phyloP scores from a whole-genome alignment of 2,797 vertebrate genomes.

The Silurus aristotelis region DNA sequence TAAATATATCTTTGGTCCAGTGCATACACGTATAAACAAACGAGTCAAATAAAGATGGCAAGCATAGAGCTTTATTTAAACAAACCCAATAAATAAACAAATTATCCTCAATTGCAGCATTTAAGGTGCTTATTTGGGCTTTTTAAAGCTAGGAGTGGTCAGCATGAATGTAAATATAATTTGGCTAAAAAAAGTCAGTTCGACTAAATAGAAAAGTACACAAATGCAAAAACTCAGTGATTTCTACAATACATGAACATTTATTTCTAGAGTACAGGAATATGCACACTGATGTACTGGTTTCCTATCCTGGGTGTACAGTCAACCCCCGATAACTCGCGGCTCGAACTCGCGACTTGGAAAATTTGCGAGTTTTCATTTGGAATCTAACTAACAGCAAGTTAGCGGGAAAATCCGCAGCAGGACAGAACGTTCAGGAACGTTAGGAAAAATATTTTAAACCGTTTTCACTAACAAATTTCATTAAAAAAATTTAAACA shows the following conservation, averaged over 20 bases:
- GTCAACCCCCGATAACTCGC: no score
- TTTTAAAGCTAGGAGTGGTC: not conserved
- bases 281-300: not conserved
- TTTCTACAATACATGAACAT: not conserved
- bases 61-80: not conserved
- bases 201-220: constrained; percentile 2
- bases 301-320: not conserved
- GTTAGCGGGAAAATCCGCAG: no score
- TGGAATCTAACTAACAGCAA: no score
- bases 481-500: no score
- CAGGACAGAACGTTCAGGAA: no score
- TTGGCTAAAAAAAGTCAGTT: not conserved
- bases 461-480: no score
- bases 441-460: no score
- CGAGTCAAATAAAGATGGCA: no score
- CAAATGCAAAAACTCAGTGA: not conserved
- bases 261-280: not conserved
- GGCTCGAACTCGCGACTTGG: no score
- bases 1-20: not conserved
- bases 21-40: not conserved
- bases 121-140: not conserved
- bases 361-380: no score
- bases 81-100: not conserved
- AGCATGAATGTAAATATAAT: not conserved
- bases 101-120: not conserved